Base-by-base conservation (phyloP, 2,113 vertebrate species). In the Lepus europaeus region DNA sequence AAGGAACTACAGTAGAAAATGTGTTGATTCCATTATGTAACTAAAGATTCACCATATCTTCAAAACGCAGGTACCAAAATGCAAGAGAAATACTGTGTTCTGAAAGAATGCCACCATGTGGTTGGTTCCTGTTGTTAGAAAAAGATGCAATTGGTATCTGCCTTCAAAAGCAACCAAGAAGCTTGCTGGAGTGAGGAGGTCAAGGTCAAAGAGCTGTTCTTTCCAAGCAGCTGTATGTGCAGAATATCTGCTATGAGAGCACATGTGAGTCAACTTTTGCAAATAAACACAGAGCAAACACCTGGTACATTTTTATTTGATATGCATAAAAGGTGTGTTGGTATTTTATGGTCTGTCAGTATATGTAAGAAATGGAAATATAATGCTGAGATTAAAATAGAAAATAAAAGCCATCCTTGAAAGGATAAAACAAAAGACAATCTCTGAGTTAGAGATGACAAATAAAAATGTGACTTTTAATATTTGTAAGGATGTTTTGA, bases 91-190 rank as follows among this genome's bases (percentile, higher is more conserved):
- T 56, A 25, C 23, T 80, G 4, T 97, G 45, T 95, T 98, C 97
- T 96, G 90, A 96, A 90, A 97, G 81, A 98, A 96, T 87, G 95
- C 91, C 95, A 96, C 87, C 90, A 97, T 96, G 96, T 97, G 97
- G 94, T 87, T 96, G 83, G 56, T 59, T 59, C 69, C 97, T 77
- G 68, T 73, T 86, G 89, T 90, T 79, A 69, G 20, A 69, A 86
- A 88, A n/a, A 31, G 3, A 81, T 23, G 64, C 0, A 9, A 1
- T 9, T n/a, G 14, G 3, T 8, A 10, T 45, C n/a, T 87, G 27
- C 4, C n/a, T 83, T 33, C 4, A 56, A 36, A 93, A 69, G 61
- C 13, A 95, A 82, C 4, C 9, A n/a, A 73, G 59, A 33, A 22
- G 6, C 6, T 36, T 3, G 0, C 23, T n/a, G 13, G 13, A 39